A percentile compares a stretch with the other conserved stretches of the same genome.
These are phyloP conservation scores for Clangula hyemalis DNA, from an alignment of 2,797 vertebrate genomes.

Conservation along the genomic window DNA sequence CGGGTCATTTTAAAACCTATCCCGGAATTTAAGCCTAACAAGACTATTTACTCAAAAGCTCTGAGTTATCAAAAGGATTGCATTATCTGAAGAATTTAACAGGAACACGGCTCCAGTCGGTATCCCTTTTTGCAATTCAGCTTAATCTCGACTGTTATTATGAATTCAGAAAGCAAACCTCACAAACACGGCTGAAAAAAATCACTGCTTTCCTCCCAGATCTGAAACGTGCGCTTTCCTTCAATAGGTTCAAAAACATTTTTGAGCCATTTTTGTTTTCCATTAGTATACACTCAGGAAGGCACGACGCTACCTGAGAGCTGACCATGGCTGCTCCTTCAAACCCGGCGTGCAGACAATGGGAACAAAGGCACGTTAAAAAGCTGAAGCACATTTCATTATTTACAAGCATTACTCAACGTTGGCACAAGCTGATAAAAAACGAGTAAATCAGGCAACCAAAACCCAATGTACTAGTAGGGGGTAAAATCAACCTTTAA, in stretches of 20 bases:
- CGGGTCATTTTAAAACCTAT: background rate
- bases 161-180: background rate
- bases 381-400: background rate
- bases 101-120: background rate
- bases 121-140: background rate
- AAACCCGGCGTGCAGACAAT: background rate
- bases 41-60: background rate
- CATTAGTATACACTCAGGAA: background rate
- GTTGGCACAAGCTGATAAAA: background rate
- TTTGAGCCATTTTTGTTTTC: conserved; percentile 14
- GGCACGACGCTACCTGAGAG: conserved; percentile 26
- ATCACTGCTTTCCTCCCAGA: background rate
- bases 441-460: background rate
- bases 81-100: background rate
- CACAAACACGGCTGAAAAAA: background rate
- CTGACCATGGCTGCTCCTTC: background rate
- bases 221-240: background rate
- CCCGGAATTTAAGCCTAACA: background rate
- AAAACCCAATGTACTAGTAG: background rate
- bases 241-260: background rate
- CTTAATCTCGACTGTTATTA: background rate
- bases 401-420: conserved; percentile 23
- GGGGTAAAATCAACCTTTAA: conserved; percentile 24
- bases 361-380: conserved; percentile 26
- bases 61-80: background rate